Percentiles rank a stretch among this genome's conserved stretches.
These are phyloP conservation scores for Sebastes kiyomatsui DNA, from an alignment of 2,797 vertebrate genomes.

Conservation along the genomic window DNA sequence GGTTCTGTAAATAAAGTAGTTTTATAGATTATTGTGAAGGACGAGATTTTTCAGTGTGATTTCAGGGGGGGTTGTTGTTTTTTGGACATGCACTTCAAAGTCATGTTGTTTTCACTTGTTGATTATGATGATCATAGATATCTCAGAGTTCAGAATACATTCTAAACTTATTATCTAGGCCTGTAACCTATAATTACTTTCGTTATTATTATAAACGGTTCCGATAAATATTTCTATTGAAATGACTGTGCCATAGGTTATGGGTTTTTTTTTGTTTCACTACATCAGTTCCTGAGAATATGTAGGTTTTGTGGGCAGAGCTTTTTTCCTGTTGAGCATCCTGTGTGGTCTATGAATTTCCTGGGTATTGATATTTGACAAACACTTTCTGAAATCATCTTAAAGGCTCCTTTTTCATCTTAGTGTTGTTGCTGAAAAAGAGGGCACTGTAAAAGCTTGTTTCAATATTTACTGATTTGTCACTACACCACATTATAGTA, in stretches of 20 bases:
- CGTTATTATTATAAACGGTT: background rate
- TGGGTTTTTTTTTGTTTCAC: background rate
- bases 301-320: background rate
- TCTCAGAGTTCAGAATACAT: background rate
- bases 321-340: background rate
- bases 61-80: background rate
- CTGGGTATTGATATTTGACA: background rate
- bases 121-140: background rate
- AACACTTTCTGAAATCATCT: background rate
- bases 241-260: background rate
- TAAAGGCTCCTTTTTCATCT: background rate
- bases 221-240: background rate
- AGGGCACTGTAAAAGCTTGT: background rate
- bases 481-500: background rate
- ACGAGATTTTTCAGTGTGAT: background rate
- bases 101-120: background rate
- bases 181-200: background rate
- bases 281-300: background rate
- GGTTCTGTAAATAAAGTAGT: background rate
- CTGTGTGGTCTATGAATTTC: slow-evolving; percentile 1
- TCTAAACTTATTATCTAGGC: background rate
- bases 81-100: background rate
- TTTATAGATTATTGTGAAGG: background rate
- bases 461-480: background rate
- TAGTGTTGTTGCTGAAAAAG: background rate